phyloP scores from a whole-genome alignment of 2,113 vertebrate species.

The Galemys pyrenaicus region DNA sequence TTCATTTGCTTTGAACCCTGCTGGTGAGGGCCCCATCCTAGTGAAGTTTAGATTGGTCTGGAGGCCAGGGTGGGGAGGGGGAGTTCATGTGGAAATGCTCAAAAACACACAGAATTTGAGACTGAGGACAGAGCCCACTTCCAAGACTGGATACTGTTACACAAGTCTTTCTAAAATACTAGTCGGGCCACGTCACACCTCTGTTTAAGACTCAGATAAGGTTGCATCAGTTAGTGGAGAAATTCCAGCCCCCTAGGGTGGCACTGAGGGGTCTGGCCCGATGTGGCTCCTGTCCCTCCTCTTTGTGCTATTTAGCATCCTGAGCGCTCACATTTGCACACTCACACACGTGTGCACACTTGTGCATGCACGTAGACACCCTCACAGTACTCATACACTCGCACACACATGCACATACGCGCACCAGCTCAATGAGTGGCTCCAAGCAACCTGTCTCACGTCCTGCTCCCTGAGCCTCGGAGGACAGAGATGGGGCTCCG shows the following conservation, averaged over 20 bases:
- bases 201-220: not conserved
- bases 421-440: not conserved
- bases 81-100: not conserved
- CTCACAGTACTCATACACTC: not conserved
- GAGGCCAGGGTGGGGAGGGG: rapidly evolving
- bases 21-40: rapidly evolving
- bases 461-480: not conserved
- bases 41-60: not conserved
- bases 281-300: not conserved
- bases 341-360: not conserved
- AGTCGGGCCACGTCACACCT: not conserved
- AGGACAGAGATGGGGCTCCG: not conserved
- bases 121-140: not conserved
- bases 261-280: not conserved
- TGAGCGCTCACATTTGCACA: not conserved
- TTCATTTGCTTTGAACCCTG: not conserved
- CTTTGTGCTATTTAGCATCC: not conserved
- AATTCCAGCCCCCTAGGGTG: not conserved
- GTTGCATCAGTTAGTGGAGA: not conserved
- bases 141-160: not conserved
- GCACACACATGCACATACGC: not conserved
- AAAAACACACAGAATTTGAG: not conserved
- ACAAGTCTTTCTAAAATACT: not conserved
- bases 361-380: not conserved
- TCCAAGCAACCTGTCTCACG: not conserved